phyloP scores from a whole-genome alignment of 1,140 invertebrate genomes.

The Bombus haemorrhoidalis region DNA sequence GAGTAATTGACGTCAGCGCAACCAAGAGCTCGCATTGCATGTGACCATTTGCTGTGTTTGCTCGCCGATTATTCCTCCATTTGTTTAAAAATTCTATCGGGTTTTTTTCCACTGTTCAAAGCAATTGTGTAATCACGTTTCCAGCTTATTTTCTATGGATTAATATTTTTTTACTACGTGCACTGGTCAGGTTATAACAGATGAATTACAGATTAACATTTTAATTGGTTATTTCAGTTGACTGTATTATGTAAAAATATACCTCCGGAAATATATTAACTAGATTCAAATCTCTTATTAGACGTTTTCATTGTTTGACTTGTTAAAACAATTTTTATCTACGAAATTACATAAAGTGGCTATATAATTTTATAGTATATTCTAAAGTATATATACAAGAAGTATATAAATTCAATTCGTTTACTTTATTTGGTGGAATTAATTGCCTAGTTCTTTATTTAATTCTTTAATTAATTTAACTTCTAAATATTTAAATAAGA shows the following conservation, averaged over 20 bases:
- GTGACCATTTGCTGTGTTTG: conserved; percentile 29
- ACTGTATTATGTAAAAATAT: background rate
- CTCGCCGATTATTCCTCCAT: background rate
- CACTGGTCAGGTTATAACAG: background rate
- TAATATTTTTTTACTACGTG: background rate
- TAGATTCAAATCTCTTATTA: background rate
- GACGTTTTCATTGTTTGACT: background rate
- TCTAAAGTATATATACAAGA: background rate
- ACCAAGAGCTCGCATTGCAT: conserved; percentile 2
- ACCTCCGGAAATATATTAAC: background rate
- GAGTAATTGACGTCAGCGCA: conserved; percentile 49
- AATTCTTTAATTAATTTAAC: too few species aligned
- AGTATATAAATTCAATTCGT: background rate
- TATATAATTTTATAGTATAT: background rate
- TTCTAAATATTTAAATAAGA: too few species aligned
- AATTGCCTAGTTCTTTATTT: too few species aligned
- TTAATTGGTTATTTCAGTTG: background rate
- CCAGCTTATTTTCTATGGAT: background rate
- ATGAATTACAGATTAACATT: background rate
- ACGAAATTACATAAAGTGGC: background rate
- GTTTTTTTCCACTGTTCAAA: too few species aligned
- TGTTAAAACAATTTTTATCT: background rate
- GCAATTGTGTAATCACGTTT: background rate
- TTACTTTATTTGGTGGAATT: too few species aligned
- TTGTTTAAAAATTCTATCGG: background rate